These are phyloP conservation scores for Semibalanus balanoides DNA, from an alignment of 1,140 invertebrate species.

Conservation along the genomic window DNA sequence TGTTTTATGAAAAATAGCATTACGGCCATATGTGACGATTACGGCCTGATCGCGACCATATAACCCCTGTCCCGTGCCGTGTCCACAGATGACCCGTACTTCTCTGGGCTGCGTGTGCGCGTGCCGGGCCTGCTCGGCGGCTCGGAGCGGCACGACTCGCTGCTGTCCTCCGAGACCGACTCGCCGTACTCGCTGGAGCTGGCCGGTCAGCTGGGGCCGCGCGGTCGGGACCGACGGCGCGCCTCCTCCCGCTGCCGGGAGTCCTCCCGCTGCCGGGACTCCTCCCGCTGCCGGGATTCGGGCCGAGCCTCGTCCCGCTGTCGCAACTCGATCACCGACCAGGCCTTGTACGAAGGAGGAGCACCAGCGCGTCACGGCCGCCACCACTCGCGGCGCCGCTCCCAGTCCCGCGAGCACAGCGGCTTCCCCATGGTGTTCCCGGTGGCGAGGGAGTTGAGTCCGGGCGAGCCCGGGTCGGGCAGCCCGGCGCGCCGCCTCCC, in stretches of 20 bases:
- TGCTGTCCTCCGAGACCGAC: neutral
- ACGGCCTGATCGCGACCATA: too few relatives aligned
- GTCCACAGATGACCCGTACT: neutral
- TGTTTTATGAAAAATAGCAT: too few relatives aligned
- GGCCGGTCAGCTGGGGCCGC: too few relatives aligned
- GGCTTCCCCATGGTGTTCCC: neutral
- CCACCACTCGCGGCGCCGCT: neutral
- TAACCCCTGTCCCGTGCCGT: too few relatives aligned
- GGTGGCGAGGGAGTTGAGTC: neutral
- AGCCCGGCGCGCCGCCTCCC: neutral
- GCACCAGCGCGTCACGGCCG: too few relatives aligned
- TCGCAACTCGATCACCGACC: too few relatives aligned
- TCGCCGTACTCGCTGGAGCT: neutral
- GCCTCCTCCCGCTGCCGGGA: neutral
- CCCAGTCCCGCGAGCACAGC: neutral
- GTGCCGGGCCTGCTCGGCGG: neutral
- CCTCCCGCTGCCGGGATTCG: neutral
- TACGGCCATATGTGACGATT: too few relatives aligned
- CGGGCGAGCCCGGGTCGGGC: too few relatives aligned
- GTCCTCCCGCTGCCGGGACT: neutral
- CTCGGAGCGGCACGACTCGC: neutral
- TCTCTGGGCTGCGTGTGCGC: neutral
- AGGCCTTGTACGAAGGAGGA: neutral
- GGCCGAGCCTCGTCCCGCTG: too few relatives aligned
- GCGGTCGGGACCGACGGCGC: neutral